Percentiles rank a stretch among this genome's conserved stretches.
These are phyloP conservation scores for Platygyra sinensis DNA, from an alignment of 64 coral and sea anemone genomes.

Conservation along the genomic window DNA sequence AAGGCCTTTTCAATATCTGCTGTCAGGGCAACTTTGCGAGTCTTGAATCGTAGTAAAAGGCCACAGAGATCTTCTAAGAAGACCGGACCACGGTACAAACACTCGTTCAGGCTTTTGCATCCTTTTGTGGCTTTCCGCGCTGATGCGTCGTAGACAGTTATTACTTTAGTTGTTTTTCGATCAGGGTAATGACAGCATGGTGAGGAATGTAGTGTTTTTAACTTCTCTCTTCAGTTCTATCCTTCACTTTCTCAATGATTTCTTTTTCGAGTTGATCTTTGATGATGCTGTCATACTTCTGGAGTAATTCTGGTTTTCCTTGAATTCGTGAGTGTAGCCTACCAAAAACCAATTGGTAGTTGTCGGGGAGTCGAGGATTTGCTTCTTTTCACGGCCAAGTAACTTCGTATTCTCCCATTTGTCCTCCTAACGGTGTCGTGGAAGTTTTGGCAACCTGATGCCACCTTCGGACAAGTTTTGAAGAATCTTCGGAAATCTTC, in stretches of 20 bases:
- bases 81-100: too few species aligned
- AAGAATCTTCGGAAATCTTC: too few species aligned
- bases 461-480: too few species aligned
- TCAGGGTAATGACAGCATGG: background rate
- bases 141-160: slow-evolving; percentile 58
- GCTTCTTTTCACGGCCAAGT: slow-evolving; percentile 60
- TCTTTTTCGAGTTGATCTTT: slow-evolving; percentile 69
- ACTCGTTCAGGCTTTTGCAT: too few species aligned
- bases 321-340: slow-evolving; percentile 54
- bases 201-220: slow-evolving; percentile 33
- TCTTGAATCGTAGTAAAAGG: too few species aligned
- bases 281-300: slow-evolving; percentile 64
- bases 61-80: too few species aligned
- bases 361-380: slow-evolving; percentile 38
- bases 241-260: slow-evolving; percentile 50
- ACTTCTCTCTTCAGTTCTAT: background rate
- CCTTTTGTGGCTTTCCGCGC: too few species aligned
- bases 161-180: slow-evolving; percentile 43
- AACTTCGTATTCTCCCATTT: slow-evolving; percentile 52
- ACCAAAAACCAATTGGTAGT: slow-evolving; percentile 56
- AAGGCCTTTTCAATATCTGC: background rate
- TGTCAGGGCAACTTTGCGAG: slow-evolving; percentile 12
- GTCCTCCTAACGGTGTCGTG: slow-evolving; percentile 19
- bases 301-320: too few species aligned
- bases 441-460: too few species aligned